Conservation (phyloP, 1,140 invertebrate genomes). For the Frieseomelitta varia region DNA sequence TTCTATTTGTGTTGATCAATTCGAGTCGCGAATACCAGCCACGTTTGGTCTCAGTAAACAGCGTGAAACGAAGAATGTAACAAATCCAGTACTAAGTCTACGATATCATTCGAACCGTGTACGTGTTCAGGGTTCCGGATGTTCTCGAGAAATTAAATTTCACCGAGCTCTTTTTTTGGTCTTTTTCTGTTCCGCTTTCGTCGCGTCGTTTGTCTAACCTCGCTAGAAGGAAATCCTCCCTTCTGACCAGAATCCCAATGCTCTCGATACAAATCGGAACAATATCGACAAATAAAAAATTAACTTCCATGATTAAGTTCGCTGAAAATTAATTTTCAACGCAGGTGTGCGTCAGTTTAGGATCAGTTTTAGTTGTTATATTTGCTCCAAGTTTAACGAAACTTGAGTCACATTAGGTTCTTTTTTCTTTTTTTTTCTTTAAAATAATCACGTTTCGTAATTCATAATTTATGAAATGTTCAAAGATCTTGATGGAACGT, state of each 20-base stretch:
- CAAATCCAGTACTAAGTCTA: constrained; percentile 1
- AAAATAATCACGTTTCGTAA: not conserved
- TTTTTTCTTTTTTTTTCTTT: not conserved
- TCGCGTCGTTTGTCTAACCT: constrained; percentile 3
- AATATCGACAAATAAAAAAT: not conserved
- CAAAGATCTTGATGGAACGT: not conserved
- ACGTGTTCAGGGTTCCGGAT: constrained; percentile 11
- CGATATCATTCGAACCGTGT: not conserved
- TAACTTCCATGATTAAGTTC: not conserved
- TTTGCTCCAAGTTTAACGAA: not conserved
- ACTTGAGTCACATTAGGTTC: not conserved
- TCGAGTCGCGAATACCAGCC: not conserved
- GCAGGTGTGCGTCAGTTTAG: not conserved
- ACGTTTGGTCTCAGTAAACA: not conserved
- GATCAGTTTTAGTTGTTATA: not conserved
- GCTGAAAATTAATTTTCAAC: not conserved
- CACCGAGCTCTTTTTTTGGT: not conserved
- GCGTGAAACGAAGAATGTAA: not conserved
- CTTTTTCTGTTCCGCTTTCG: not conserved
- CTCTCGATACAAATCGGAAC: constrained; percentile 9
- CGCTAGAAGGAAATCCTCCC: not conserved
- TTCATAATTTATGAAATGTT: not conserved
- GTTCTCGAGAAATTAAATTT: constrained; percentile 22
- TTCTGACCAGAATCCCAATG: constrained; percentile 18
- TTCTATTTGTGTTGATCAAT: not conserved